Percentiles rank a stretch among this genome's conserved stretches.
Evolutionary conservation across 2,888 invertebrate species (phyloP).

Genomic region (Tipula unca): DNA sequence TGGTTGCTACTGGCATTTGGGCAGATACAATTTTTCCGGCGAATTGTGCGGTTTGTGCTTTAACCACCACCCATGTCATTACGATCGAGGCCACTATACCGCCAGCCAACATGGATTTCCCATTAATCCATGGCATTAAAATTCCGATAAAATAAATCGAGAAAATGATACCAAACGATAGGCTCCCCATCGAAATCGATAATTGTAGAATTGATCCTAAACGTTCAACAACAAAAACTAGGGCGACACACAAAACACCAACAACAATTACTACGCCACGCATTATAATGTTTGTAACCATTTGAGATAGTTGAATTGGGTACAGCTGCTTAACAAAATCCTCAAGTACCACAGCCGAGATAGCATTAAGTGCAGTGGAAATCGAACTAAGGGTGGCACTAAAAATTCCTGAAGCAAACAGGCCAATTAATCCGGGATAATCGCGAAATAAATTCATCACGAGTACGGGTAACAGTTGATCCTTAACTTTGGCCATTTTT

Average conservation of each 20-base stretch:
- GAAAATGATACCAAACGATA: slow-evolving; percentile 60
- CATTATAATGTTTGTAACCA: slow-evolving; percentile 40
- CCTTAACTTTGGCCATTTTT: slow-evolving; percentile 63
- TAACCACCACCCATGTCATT: slow-evolving; percentile 55
- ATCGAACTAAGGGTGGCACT: slow-evolving; percentile 80
- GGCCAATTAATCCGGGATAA: slow-evolving; percentile 72
- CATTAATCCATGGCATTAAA: slow-evolving; percentile 44
- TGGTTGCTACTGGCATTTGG: background rate
- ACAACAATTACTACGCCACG: slow-evolving; percentile 55
- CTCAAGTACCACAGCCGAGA: slow-evolving; percentile 72
- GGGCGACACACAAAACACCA: slow-evolving; percentile 54
- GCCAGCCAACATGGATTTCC: slow-evolving; percentile 56
- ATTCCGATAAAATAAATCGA: slow-evolving; percentile 58
- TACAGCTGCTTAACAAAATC: slow-evolving; percentile 65
- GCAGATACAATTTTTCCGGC: background rate
- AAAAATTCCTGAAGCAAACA: slow-evolving; percentile 84
- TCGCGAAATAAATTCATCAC: slow-evolving; percentile 76
- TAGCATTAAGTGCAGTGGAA: slow-evolving; percentile 71
- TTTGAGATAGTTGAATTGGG: background rate
- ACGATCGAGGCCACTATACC: slow-evolving; percentile 50
- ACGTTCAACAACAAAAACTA: slow-evolving; percentile 63
- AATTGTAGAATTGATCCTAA: slow-evolving; percentile 60
- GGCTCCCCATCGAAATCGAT: slow-evolving; percentile 56
- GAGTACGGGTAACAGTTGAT: slow-evolving; percentile 72
- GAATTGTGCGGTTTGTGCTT: slow-evolving; percentile 42